phyloP scores from a whole-genome alignment of 1,140 invertebrate genomes.

The Eueides isabella region DNA sequence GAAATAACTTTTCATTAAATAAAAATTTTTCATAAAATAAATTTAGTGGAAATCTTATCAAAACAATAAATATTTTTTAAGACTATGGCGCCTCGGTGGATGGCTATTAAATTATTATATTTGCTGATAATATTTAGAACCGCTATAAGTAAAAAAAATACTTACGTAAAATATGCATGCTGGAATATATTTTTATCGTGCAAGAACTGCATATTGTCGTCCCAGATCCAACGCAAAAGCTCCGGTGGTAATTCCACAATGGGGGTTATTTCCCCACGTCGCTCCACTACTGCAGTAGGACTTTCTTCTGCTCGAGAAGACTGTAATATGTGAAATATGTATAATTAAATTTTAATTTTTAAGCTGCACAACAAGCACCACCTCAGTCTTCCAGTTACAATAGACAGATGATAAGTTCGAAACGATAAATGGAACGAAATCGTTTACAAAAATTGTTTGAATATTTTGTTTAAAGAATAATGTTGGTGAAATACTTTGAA shows the following conservation, averaged over 20 bases:
- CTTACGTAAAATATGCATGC: constrained; percentile 96
- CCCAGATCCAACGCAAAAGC: constrained; percentile 96
- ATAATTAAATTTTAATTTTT: background rate
- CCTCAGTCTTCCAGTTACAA: too few relatives aligned
- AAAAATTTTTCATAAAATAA: too few relatives aligned
- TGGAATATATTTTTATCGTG: constrained; percentile 98
- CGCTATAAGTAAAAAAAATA: constrained; percentile 27
- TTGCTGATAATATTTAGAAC: too few relatives aligned
- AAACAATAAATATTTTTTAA: too few relatives aligned
- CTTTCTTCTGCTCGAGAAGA: constrained; percentile 65
- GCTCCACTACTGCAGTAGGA: constrained; percentile 54
- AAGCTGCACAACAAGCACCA: background rate
- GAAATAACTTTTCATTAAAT: too few relatives aligned
- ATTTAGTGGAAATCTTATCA: too few relatives aligned
- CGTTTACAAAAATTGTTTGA: background rate
- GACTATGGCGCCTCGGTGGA: too few relatives aligned
- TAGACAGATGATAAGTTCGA: too few relatives aligned
- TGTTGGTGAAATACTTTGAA: too few relatives aligned
- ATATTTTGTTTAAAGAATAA: too few relatives aligned
- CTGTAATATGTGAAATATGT: constrained; percentile 37
- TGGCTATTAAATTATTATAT: too few relatives aligned
- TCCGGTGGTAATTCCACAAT: constrained; percentile 86
- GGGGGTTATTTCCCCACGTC: constrained; percentile 48
- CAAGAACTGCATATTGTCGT: constrained; percentile 97
- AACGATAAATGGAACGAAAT: too few relatives aligned